Percentiles rank a stretch among this genome's conserved stretches.
Conservation (phyloP, 2,888 invertebrate genomes). For the Hipparchia semele region DNA sequence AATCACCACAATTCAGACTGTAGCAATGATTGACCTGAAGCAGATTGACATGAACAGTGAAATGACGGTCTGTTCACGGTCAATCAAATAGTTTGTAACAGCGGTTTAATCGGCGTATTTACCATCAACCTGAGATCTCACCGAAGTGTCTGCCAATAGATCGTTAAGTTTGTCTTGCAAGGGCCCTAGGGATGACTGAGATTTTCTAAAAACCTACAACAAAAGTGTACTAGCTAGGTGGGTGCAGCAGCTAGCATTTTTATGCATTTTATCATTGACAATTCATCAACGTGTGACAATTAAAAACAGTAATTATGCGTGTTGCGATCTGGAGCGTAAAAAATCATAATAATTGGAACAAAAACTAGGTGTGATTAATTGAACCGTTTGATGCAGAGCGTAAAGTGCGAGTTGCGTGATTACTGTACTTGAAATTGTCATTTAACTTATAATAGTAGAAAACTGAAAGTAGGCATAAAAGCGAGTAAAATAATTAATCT, state of each 20-base stretch:
- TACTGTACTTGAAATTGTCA: slow-evolving; percentile 14
- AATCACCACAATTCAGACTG: too few species aligned
- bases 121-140: too few species aligned
- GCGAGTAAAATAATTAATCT: neutral
- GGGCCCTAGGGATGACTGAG: neutral
- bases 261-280: slow-evolving; percentile 26
- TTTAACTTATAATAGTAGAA: neutral
- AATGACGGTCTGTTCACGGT: too few species aligned
- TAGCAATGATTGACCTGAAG: too few species aligned
- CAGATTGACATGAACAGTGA: too few species aligned
- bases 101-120: too few species aligned
- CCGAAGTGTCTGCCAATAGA: too few species aligned
- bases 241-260: slow-evolving; percentile 8
- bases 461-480: neutral
- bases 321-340: slow-evolving; percentile 39
- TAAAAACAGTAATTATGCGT: slow-evolving; percentile 26
- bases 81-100: too few species aligned
- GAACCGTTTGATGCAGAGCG: slow-evolving; percentile 33
- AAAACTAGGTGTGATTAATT: slow-evolving; percentile 38
- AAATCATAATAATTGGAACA: slow-evolving; percentile 38
- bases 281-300: slow-evolving; percentile 30
- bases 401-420: slow-evolving; percentile 32
- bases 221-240: slow-evolving; percentile 7
- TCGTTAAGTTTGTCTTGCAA: too few species aligned
- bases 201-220: neutral